phyloP scores from a whole-genome alignment of 2,888 invertebrate species.

The Apotomis capreana region DNA sequence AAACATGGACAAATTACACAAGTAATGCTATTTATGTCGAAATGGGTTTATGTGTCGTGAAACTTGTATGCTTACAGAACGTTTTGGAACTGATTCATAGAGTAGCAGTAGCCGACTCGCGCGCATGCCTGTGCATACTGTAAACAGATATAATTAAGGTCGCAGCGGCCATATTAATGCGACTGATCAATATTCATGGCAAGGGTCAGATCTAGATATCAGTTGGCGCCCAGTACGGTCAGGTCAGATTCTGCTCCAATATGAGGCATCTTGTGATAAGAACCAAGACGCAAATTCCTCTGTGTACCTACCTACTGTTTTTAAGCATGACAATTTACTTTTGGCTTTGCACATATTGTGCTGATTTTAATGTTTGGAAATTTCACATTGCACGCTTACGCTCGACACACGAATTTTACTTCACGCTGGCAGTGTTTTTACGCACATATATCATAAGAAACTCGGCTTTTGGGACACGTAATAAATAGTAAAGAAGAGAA shows the following conservation, averaged over 20 bases:
- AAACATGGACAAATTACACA: not conserved
- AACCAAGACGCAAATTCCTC: not conserved
- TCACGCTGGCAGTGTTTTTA: too few species aligned
- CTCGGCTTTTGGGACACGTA: too few species aligned
- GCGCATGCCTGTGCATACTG: slow-evolving; percentile 64
- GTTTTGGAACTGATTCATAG: not conserved
- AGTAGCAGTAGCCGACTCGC: slow-evolving; percentile 44
- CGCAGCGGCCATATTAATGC: slow-evolving; percentile 64
- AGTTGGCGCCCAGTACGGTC: slow-evolving; percentile 49
- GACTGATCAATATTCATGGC: slow-evolving; percentile 68
- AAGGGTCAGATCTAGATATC: slow-evolving; percentile 64
- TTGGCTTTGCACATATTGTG: too few species aligned
- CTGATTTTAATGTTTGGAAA: too few species aligned
- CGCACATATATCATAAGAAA: too few species aligned
- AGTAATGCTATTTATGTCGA: not conserved
- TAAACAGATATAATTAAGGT: slow-evolving; percentile 73
- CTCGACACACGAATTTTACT: too few species aligned
- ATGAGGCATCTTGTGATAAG: slow-evolving; percentile 12
- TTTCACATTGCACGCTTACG: too few species aligned
- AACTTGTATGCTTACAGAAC: not conserved
- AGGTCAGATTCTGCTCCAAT: slow-evolving; percentile 50
- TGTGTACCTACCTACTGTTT: not conserved
- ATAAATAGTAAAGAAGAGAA: too few species aligned
- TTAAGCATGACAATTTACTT: not conserved
- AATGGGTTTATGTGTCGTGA: not conserved